Percentiles rank a stretch among this genome's conserved stretches.
These are phyloP conservation scores for Origma solitaria DNA, from an alignment of 2,113 vertebrate genomes.

Conservation along the genomic window DNA sequence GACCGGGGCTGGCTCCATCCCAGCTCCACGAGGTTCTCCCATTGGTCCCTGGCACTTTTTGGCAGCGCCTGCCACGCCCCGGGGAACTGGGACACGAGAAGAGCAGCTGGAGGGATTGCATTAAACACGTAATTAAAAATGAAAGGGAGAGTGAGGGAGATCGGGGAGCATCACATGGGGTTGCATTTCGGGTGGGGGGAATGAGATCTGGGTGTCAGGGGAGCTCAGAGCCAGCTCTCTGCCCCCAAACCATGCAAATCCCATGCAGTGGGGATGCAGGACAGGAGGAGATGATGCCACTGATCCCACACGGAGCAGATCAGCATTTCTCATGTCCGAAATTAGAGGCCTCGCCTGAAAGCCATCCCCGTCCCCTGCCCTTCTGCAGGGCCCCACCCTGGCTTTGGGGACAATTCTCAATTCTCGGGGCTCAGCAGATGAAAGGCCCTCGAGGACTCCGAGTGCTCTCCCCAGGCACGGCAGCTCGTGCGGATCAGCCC, in stretches of 20 bases:
- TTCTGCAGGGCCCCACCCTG: not conserved
- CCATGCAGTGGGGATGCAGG: rapidly evolving
- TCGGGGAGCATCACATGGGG: not conserved
- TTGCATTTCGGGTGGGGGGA: not conserved
- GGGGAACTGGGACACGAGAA: not conserved
- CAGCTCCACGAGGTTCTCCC: not conserved
- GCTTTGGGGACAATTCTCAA: conserved; percentile 2
- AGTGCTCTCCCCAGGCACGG: not conserved
- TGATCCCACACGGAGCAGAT: not conserved
- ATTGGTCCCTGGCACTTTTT: not conserved
- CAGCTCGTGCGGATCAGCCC: not conserved
- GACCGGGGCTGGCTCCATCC: not conserved
- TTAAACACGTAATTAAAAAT: not conserved
- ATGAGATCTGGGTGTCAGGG: not conserved
- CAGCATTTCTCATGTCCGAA: not conserved
- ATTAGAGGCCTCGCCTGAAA: not conserved
- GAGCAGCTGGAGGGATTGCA: conserved; percentile 26
- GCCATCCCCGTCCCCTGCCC: not conserved
- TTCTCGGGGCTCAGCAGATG: conserved; percentile 20
- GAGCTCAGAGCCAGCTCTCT: not conserved
- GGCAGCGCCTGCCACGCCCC: not conserved
- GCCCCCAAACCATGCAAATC: not conserved
- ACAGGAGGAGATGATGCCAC: not conserved
- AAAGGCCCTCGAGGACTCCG: not conserved
- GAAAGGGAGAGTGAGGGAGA: conserved; percentile 8